phyloP scores from a whole-genome alignment of 1,140 invertebrate genomes.

The Archegozetes longisetosus region DNA sequence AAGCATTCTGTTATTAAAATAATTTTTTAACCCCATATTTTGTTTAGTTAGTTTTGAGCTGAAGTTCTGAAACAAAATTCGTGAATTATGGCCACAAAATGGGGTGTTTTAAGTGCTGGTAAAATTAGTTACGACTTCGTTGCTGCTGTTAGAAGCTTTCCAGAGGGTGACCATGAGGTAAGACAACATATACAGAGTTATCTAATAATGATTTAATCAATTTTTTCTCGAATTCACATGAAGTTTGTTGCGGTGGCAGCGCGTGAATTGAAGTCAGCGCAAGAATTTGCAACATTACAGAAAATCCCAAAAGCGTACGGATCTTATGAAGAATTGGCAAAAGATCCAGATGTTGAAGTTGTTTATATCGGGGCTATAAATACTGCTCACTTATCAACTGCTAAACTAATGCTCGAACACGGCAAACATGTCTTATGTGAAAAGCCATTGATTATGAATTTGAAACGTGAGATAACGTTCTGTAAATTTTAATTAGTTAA shows the following conservation, averaged over 20 bases:
- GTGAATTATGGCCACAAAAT: too few species aligned
- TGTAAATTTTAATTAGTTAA: constrained; percentile 11
- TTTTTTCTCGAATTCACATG: constrained; percentile 1
- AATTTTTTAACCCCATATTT: too few species aligned
- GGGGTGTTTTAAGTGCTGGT: constrained; percentile 54
- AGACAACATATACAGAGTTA: background rate
- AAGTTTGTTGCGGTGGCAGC: constrained; percentile 52
- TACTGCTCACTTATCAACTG: constrained; percentile 44
- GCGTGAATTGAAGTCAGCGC: constrained; percentile 45
- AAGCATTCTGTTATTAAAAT: too few species aligned
- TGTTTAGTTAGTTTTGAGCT: too few species aligned
- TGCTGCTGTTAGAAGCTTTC: constrained; percentile 41
- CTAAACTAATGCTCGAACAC: constrained; percentile 48
- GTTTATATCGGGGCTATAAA: constrained; percentile 59
- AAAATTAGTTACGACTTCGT: constrained; percentile 64
- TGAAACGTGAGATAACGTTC: constrained; percentile 34
- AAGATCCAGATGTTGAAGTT: constrained; percentile 54
- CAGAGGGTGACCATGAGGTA: constrained; percentile 43
- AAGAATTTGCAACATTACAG: constrained; percentile 53
- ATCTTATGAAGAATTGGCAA: constrained; percentile 52
- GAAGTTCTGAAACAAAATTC: too few species aligned
- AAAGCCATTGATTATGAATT: constrained; percentile 59
- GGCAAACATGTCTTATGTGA: constrained; percentile 69
- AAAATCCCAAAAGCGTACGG: constrained; percentile 50
- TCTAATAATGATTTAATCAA: background rate